Percentiles rank a stretch among this genome's conserved stretches.
These are phyloP conservation scores for Phenganax marumi DNA, from an alignment of 92 coral and sea anemone species.

Conservation along the genomic window DNA sequence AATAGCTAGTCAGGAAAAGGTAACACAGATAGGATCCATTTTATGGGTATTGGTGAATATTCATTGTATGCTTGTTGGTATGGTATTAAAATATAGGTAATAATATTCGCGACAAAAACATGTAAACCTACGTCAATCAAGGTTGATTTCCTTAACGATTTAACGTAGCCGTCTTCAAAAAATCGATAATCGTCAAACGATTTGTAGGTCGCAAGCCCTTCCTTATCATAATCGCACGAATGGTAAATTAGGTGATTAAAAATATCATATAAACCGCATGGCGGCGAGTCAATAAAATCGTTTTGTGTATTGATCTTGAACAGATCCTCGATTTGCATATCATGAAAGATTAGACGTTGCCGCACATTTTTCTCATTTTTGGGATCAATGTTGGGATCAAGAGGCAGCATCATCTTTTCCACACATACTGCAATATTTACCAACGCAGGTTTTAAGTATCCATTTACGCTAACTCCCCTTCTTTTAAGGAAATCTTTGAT, in stretches of 20 bases:
- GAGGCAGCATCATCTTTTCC: constrained; percentile 45
- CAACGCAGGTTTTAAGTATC: constrained; percentile 40
- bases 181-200: constrained; percentile 49
- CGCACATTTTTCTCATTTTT: constrained; percentile 1
- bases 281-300: constrained; percentile 46
- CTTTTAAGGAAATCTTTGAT: constrained; percentile 26
- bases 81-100: no score
- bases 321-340: constrained; percentile 37
- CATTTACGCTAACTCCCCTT: constrained; percentile 40
- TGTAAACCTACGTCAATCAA: constrained; percentile 7
- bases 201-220: constrained; percentile 64
- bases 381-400: constrained; percentile 31
- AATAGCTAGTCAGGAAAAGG: no score
- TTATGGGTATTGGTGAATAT: no score
- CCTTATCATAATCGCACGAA: constrained; percentile 58
- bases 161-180: constrained; percentile 20
- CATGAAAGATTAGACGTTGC: constrained; percentile 41
- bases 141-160: not conserved
- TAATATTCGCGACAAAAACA: constrained; percentile 40
- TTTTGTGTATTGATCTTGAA: not conserved
- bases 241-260: constrained; percentile 57
- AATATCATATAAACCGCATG: constrained; percentile 60
- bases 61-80: no score
- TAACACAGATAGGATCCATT: no score
- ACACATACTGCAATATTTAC: constrained; percentile 38